Percentiles rank a stretch among this genome's conserved stretches.
phyloP scores from a whole-genome alignment of 2,888 invertebrate genomes.

The Drosophila nr. medialis region DNA sequence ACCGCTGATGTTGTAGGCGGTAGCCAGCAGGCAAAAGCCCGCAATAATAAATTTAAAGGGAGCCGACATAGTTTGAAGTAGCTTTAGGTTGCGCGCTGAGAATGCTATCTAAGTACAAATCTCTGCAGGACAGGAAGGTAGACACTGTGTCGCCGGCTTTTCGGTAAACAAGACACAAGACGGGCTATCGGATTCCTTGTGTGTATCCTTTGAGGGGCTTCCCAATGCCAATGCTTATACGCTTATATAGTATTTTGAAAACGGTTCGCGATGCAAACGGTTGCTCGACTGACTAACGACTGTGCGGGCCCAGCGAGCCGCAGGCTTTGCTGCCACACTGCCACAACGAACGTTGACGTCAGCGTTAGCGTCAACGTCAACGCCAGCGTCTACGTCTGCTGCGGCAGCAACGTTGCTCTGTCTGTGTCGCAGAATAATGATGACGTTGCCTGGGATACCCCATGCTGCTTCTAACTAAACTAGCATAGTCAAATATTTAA shows the following conservation, averaged over 20 bases:
- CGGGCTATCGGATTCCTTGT: slow-evolving; percentile 29
- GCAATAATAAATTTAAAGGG: slow-evolving; percentile 65
- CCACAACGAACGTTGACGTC: slow-evolving; percentile 34
- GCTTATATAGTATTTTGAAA: slow-evolving; percentile 23
- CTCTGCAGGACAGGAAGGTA: slow-evolving; percentile 36
- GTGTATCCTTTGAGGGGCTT: slow-evolving; percentile 45
- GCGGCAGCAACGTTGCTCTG: slow-evolving; percentile 23
- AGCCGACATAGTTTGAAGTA: slow-evolving; percentile 56
- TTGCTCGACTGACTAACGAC: slow-evolving; percentile 69
- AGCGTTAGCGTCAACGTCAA: slow-evolving; percentile 21
- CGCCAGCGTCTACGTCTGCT: slow-evolving; percentile 15
- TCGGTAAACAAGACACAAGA: slow-evolving; percentile 30
- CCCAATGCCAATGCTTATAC: slow-evolving; percentile 9
- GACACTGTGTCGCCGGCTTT: slow-evolving; percentile 66
- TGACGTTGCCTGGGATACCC: slow-evolving; percentile 54
- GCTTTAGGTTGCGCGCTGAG: slow-evolving; percentile 25
- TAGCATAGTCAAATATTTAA: slow-evolving; percentile 2
- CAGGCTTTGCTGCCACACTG: slow-evolving; percentile 69
- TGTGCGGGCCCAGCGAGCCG: slow-evolving; percentile 55
- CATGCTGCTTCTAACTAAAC: slow-evolving; percentile 36
- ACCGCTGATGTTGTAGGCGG: slow-evolving; percentile 71
- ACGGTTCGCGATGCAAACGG: slow-evolving; percentile 74
- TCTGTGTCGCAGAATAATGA: slow-evolving; percentile 21
- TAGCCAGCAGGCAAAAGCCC: slow-evolving; percentile 66
- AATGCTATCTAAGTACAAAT: slow-evolving; percentile 29